Conservation (phyloP, 2,113 vertebrate species). For the Synchiropus splendidus region DNA sequence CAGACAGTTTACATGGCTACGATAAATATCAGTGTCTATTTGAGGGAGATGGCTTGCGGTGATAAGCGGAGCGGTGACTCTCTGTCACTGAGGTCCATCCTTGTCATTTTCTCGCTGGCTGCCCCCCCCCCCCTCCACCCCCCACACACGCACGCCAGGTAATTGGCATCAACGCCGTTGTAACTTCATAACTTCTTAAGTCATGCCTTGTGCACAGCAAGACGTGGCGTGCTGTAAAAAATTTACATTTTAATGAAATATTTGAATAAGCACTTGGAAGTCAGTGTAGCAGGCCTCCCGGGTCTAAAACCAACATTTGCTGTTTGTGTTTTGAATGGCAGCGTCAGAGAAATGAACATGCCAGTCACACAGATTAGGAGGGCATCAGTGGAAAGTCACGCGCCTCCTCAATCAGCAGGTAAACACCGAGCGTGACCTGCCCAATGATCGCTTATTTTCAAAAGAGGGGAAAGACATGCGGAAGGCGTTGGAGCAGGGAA, state of each 20-base stretch:
- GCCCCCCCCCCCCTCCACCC: neutral
- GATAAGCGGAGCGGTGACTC: no score
- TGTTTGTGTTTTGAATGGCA: constrained; percentile 81
- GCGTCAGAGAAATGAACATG: constrained; percentile 73
- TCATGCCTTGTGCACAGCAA: constrained; percentile 76
- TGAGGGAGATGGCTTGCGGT: no score
- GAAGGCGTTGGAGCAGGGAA: constrained; percentile 14
- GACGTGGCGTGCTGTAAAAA: constrained; percentile 64
- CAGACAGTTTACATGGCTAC: no score
- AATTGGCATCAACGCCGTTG: constrained; percentile 67
- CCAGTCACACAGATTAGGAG: constrained; percentile 71
- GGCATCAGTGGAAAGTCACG: constrained; percentile 73
- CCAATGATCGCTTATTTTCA: constrained; percentile 45
- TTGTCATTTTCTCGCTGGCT: no score
- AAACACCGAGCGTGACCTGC: constrained; percentile 64
- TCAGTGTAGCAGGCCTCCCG: constrained; percentile 70
- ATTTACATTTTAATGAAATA: constrained; percentile 85
- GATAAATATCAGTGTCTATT: no score
- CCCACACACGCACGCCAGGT: constrained; percentile 31
- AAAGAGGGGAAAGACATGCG: constrained; percentile 2
- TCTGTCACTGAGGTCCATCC: no score
- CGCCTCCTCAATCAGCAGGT: constrained; percentile 68
- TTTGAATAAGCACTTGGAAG: constrained; percentile 81
- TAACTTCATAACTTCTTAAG: constrained; percentile 77
- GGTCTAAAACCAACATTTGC: constrained; percentile 72